Conservation (phyloP, 2,113 vertebrate genomes). For the Nerophis ophidion region DNA sequence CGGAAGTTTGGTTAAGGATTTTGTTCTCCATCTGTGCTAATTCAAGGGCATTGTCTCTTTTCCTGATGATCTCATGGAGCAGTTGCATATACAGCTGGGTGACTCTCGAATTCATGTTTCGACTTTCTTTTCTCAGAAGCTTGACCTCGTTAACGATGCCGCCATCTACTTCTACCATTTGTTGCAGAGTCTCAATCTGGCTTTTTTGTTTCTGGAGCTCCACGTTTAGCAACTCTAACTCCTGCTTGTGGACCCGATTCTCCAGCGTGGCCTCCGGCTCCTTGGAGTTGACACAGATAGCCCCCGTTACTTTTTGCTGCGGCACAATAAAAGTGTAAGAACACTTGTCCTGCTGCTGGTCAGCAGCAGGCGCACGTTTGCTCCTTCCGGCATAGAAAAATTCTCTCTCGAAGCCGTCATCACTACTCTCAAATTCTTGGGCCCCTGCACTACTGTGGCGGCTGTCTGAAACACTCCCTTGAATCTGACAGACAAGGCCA, state of each 20-base stretch:
- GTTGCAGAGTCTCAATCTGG: slow-evolving; percentile 94
- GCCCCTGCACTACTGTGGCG: slow-evolving; percentile 41
- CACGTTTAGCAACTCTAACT: slow-evolving; percentile 86
- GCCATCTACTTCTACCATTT: slow-evolving; percentile 94
- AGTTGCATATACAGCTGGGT: slow-evolving; percentile 99
- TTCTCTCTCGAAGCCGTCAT: slow-evolving; percentile 73
- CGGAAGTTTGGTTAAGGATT: slow-evolving; percentile 94
- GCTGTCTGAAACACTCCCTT: slow-evolving; percentile 44
- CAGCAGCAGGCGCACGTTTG: slow-evolving; percentile 73
- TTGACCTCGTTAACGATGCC: slow-evolving; percentile 98
- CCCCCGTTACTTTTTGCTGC: slow-evolving; percentile 93
- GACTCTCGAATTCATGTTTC: slow-evolving; percentile 98
- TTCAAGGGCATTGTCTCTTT: slow-evolving; percentile 92
- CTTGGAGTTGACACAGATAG: slow-evolving; percentile 96
- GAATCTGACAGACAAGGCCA: slow-evolving; percentile 54
- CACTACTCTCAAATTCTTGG: slow-evolving; percentile 74
- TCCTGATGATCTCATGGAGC: slow-evolving; percentile 95
- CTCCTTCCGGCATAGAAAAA: slow-evolving; percentile 83
- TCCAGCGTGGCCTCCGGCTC: slow-evolving; percentile 85
- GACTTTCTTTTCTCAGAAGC: slow-evolving; percentile 92
- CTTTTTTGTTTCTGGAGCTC: slow-evolving; percentile 97
- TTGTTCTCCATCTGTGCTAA: slow-evolving; percentile 93
- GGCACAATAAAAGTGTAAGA: slow-evolving; percentile 98
- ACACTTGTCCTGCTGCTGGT: slow-evolving; percentile 82
- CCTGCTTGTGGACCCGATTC: slow-evolving; percentile 90